These are phyloP conservation scores for Ctenodactylus gundi DNA, from an alignment of 2,113 vertebrate genomes.

Conservation along the genomic window DNA sequence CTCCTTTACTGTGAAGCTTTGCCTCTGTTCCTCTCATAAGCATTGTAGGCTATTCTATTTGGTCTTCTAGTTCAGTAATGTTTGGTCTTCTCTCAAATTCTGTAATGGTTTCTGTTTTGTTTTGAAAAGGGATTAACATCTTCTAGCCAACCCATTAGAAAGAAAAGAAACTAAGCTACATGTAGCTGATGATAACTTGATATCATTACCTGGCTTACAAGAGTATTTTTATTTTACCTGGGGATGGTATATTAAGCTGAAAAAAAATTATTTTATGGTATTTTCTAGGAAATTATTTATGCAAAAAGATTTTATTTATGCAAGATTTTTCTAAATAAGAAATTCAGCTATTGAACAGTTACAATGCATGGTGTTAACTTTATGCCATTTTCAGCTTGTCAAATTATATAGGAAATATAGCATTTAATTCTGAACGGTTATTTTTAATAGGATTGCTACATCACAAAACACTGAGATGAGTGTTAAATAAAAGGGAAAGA, in stretches of 20 bases:
- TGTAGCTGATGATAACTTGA: not conserved
- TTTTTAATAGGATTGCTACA: not conserved
- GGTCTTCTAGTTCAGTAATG: not conserved
- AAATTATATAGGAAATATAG: not conserved
- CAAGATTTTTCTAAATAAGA: not conserved
- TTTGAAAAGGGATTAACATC: not conserved
- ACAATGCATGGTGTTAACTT: not conserved
- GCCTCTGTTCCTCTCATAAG: not conserved
- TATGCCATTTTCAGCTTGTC: not conserved
- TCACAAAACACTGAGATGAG: not conserved
- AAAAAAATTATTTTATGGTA: not conserved
- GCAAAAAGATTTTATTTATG: not conserved
- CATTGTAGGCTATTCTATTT: too few species aligned
- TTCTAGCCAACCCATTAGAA: not conserved
- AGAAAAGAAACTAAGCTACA: not conserved
- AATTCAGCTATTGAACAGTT: not conserved
- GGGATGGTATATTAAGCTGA: not conserved
- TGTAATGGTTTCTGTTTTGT: not conserved
- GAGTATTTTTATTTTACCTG: not conserved
- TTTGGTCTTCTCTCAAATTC: not conserved
- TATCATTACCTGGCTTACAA: not conserved
- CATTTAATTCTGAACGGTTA: not conserved
- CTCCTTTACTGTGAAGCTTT: not conserved
- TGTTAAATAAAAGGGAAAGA: not conserved
- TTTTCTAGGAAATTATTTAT: not conserved